Conservation (phyloP, 35 echinoderm and acorn worm species). For the Amphiura filiformis region DNA sequence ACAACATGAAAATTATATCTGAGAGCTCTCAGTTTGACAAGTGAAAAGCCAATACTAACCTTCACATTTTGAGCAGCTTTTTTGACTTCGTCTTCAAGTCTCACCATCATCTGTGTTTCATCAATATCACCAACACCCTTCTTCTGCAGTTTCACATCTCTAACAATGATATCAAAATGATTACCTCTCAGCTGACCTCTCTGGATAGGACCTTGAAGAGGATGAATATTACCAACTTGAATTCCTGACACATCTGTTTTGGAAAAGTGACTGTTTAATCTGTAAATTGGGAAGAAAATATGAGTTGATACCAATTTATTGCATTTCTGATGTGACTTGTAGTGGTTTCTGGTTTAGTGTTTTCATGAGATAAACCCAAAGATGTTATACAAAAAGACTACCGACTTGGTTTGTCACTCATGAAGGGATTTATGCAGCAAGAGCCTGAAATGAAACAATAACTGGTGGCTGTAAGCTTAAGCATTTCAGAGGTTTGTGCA, state of each 20-base stretch:
- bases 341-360: no score
- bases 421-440: no score
- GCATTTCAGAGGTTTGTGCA: no score
- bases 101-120: neutral
- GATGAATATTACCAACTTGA: conserved; percentile 36
- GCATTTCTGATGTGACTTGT: no score
- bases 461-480: no score
- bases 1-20: no score
- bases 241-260: neutral
- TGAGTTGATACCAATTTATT: no score
- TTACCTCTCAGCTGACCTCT: conserved; percentile 59
- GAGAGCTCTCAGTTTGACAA: no score
- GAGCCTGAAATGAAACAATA: no score
- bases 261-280: neutral
- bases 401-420: no score
- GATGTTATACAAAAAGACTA: no score
- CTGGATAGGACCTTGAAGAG: conserved; percentile 18
- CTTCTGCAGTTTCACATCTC: conserved; percentile 17
- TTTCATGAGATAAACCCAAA: no score
- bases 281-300: neutral
- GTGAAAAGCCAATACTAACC: neutral
- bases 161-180: conserved; percentile 44
- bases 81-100: neutral
- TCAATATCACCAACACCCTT: neutral
- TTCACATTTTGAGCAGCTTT: neutral